These are phyloP conservation scores for Leucoraja ocellata DNA, from an alignment of 2,797 vertebrate genomes.

Conservation along the genomic window DNA sequence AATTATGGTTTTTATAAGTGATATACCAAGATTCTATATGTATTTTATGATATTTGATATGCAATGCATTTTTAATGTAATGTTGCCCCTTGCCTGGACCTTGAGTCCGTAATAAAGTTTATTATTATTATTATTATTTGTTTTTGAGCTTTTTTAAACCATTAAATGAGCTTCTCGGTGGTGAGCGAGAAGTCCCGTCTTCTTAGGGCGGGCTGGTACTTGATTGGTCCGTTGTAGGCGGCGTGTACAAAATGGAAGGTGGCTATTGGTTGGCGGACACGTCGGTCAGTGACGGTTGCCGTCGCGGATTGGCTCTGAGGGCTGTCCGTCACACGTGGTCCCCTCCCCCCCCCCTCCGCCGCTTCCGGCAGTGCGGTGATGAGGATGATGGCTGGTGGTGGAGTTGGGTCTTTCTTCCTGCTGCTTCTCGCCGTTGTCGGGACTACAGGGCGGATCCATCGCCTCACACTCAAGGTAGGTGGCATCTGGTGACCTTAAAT, in stretches of 20 bases:
- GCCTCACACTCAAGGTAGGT: conserved; percentile 46
- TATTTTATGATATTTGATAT: too few relatives aligned
- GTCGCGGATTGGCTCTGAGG: not conserved
- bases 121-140: not conserved
- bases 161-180: not conserved
- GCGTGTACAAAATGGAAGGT: not conserved
- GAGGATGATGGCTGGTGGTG: not conserved
- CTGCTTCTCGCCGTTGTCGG: conserved; percentile 40
- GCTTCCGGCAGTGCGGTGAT: not conserved
- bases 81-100: too few relatives aligned
- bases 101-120: too few relatives aligned
- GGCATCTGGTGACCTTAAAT: rapidly evolving
- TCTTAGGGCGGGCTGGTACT: not conserved
- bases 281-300: not conserved
- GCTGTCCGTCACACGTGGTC: not conserved
- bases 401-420: not conserved
- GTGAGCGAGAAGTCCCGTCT: not conserved
- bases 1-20: too few relatives aligned
- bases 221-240: not conserved
- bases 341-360: conserved; percentile 13
- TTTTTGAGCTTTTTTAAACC: not conserved
- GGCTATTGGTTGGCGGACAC: not conserved
- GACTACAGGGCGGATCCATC: conserved; percentile 46
- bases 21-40: too few relatives aligned
- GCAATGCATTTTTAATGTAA: too few relatives aligned